These are phyloP conservation scores for Anas acuta DNA, from an alignment of 2,797 vertebrate species.

Conservation along the genomic window DNA sequence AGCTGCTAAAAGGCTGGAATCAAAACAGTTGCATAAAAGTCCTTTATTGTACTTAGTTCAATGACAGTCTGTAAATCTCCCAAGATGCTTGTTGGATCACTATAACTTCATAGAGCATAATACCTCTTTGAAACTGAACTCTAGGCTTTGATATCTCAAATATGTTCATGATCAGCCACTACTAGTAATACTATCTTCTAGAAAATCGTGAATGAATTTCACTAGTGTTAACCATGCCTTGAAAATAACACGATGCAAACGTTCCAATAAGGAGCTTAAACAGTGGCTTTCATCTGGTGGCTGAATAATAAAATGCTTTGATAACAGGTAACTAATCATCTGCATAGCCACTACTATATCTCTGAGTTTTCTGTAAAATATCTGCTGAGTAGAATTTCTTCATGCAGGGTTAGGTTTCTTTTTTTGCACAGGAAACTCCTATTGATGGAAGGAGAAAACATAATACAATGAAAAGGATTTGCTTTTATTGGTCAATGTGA, in stretches of 20 bases:
- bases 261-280: conserved; percentile 2
- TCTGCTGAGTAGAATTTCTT: background rate
- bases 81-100: background rate
- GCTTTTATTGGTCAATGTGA: background rate
- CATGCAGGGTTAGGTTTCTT: background rate
- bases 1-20: background rate
- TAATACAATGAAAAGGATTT: background rate
- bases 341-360: background rate
- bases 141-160: background rate
- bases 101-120: background rate
- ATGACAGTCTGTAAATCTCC: background rate
- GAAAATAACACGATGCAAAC: background rate
- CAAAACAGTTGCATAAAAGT: background rate
- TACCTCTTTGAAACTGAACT: background rate
- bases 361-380: background rate
- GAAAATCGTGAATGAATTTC: background rate
- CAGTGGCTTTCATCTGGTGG: background rate
- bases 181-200: background rate
- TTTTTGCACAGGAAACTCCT: background rate
- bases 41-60: background rate
- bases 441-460: background rate
- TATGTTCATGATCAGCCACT: background rate
- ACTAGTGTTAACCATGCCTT: background rate
- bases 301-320: conserved; percentile 16
- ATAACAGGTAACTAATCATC: background rate